Percentiles rank a stretch among this genome's conserved stretches.
Conservation (phyloP, 2,888 invertebrate species). For the Cryptocephalus moraei region DNA sequence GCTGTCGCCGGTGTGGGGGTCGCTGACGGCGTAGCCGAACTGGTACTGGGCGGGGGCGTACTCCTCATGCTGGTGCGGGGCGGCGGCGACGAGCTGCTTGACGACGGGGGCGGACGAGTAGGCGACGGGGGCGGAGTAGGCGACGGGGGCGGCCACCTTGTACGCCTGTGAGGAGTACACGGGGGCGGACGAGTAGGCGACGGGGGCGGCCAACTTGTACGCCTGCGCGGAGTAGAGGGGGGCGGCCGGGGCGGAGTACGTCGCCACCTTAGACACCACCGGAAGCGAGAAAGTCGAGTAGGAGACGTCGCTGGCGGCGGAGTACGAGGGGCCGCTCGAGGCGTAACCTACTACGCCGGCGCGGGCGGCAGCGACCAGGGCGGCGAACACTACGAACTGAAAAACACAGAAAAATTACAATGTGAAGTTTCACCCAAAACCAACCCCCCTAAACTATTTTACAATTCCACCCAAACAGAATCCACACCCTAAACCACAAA, state of each 20-base stretch:
- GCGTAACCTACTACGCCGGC: constrained; percentile 10
- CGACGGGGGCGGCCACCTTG: constrained; percentile 13
- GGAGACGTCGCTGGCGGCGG: constrained; percentile 22
- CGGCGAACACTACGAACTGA: constrained; percentile 13
- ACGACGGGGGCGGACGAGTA: constrained; percentile 10
- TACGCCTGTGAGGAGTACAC: background rate
- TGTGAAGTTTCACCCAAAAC: background rate
- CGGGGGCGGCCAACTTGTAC: constrained; percentile 15
- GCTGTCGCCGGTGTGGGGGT: constrained; percentile 38
- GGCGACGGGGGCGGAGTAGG: constrained; percentile 31
- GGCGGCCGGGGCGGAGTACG: constrained; percentile 5
- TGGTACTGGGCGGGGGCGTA: constrained; percentile 12
- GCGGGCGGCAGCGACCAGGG: constrained; percentile 14
- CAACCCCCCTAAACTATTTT: too few species aligned
- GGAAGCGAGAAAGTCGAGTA: constrained; percentile 12
- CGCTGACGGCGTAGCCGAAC: constrained; percentile 12
- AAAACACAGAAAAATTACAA: background rate
- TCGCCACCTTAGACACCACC: constrained; percentile 2
- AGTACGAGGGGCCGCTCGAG: constrained; percentile 6
- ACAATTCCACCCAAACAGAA: too few species aligned
- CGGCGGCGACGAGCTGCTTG: constrained; percentile 16
- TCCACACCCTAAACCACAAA: too few species aligned
- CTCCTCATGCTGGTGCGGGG: constrained; percentile 12
- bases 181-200: background rate
- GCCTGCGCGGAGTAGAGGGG: constrained; percentile 15